Conservation (phyloP, 2,888 invertebrate species). For the Acleris laterana region DNA sequence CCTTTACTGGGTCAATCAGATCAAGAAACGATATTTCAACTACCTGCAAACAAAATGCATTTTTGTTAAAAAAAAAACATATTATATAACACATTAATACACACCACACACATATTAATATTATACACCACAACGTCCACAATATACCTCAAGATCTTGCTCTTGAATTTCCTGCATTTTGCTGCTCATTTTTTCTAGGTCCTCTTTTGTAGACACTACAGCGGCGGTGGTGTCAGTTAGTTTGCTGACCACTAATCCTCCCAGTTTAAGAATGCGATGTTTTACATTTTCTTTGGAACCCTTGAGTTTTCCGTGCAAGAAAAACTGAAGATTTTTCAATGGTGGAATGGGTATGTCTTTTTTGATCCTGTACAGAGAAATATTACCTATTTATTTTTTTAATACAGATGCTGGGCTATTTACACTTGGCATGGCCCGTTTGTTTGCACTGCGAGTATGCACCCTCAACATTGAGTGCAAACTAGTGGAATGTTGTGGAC, state of each 20-base stretch:
- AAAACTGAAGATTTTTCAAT: constrained; percentile 91
- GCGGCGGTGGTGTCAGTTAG: constrained; percentile 88
- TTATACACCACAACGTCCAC: too few species aligned
- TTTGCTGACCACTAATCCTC: constrained; percentile 89
- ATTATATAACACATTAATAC: too few species aligned
- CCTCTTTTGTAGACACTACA: constrained; percentile 88
- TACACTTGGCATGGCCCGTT: too few species aligned
- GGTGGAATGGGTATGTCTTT: constrained; percentile 87
- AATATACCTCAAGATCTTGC: constrained; percentile 86
- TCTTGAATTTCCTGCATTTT: constrained; percentile 87
- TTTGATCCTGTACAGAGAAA: constrained; percentile 79
- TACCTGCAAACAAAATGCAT: constrained; percentile 72
- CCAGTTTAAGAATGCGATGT: constrained; percentile 88
- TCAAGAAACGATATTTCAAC: constrained; percentile 91
- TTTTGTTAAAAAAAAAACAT: too few species aligned
- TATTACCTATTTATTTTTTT: too few species aligned
- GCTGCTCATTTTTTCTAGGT: constrained; percentile 87
- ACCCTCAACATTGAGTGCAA: too few species aligned
- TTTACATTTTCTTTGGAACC: constrained; percentile 86
- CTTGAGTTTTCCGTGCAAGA: constrained; percentile 85
- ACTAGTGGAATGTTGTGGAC: too few species aligned
- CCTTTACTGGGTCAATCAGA: constrained; percentile 83
- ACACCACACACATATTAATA: too few species aligned
- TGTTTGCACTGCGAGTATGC: too few species aligned
- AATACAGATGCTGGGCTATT: too few species aligned